Conservation (phyloP, 2,113 vertebrate genomes). For the Prietella phreatophila region DNA sequence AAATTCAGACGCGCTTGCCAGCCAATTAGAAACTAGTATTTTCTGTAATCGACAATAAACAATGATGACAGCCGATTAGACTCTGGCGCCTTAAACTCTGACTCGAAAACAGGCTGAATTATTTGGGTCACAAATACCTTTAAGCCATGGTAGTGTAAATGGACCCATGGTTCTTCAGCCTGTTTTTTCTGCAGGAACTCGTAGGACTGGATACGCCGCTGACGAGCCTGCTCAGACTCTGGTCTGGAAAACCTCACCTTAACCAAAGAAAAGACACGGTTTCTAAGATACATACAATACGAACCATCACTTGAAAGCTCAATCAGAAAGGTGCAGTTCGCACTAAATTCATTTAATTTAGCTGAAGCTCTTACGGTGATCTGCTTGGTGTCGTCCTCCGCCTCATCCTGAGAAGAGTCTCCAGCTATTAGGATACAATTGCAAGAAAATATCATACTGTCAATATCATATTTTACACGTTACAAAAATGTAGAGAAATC, state of each 20-base stretch:
- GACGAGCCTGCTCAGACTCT: slow-evolving; percentile 91
- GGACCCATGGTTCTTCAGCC: slow-evolving; percentile 93
- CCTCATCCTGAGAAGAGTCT: slow-evolving; percentile 96
- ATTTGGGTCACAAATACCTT: slow-evolving; percentile 70
- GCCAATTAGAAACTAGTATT: background rate
- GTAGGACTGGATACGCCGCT: slow-evolving; percentile 90
- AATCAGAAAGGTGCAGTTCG: background rate
- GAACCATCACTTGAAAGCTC: background rate
- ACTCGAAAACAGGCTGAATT: background rate
- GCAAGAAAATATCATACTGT: background rate
- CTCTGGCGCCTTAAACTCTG: background rate
- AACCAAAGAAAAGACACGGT: background rate
- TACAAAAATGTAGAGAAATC: background rate
- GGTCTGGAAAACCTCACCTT: slow-evolving; percentile 95
- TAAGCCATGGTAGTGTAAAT: slow-evolving; percentile 84
- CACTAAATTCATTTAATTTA: background rate
- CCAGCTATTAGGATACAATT: slow-evolving; percentile 75
- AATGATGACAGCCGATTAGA: background rate
- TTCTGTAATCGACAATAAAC: background rate
- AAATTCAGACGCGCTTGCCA: background rate
- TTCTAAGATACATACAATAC: background rate
- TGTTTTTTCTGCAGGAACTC: slow-evolving; percentile 98
- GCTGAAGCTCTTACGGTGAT: slow-evolving; percentile 80
- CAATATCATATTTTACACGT: too few relatives aligned
- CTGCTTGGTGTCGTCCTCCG: slow-evolving; percentile 92